phyloP scores from a whole-genome alignment of 1,140 invertebrate species.

The Drosophila equinoxialis region DNA sequence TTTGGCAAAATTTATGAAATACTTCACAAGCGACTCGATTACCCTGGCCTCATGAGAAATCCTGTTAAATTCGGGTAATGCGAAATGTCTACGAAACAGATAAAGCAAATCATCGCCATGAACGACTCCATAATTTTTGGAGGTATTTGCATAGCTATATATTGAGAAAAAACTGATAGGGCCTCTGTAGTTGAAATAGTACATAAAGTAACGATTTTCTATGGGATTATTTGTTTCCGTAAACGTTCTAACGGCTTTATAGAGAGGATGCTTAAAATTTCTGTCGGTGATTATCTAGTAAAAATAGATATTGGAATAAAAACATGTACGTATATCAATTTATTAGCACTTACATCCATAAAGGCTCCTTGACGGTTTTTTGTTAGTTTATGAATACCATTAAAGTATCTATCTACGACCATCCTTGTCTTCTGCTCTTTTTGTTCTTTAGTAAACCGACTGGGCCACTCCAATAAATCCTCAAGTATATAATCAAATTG shows the following conservation, averaged over 20 bases:
- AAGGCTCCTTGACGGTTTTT: slow-evolving; percentile 63
- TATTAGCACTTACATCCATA: slow-evolving; percentile 71
- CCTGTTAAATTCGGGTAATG: slow-evolving; percentile 66
- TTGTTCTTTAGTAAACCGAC: slow-evolving; percentile 5
- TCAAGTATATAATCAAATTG: slow-evolving; percentile 56
- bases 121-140: slow-evolving; percentile 63
- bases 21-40: slow-evolving; percentile 48
- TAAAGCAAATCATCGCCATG: slow-evolving; percentile 81
- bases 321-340: too few relatives aligned
- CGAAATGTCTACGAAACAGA: slow-evolving; percentile 64
- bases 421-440: slow-evolving; percentile 37
- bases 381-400: slow-evolving; percentile 50
- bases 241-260: slow-evolving; percentile 42
- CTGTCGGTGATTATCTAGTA: slow-evolving; percentile 67
- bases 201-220: slow-evolving; percentile 45
- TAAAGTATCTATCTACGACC: slow-evolving; percentile 66
- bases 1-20: slow-evolving; percentile 73
- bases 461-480: slow-evolving; percentile 59
- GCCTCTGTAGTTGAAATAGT: slow-evolving; percentile 68
- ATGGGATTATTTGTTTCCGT: too few relatives aligned
- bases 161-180: slow-evolving; percentile 55
- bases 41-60: slow-evolving; percentile 59
- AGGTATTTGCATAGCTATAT: slow-evolving; percentile 50
- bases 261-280: slow-evolving; percentile 70
- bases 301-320: background rate